Evolutionary conservation across 2,888 invertebrate species (phyloP).

Genomic region (Sycophila texana): DNA sequence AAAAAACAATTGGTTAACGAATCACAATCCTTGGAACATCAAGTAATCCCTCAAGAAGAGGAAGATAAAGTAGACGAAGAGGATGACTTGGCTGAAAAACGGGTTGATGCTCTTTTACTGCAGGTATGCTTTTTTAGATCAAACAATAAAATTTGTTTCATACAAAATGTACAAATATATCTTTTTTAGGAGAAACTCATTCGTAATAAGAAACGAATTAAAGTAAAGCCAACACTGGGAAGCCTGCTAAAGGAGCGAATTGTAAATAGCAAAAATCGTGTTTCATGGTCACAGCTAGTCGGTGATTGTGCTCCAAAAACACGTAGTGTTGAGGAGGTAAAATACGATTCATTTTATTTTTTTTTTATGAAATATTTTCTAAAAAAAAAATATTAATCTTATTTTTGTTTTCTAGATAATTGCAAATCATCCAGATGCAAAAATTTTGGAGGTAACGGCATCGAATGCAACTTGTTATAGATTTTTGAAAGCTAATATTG

Average conservation of each 20-base stretch:
- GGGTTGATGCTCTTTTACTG: conserved; percentile 68
- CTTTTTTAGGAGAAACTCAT: conserved; percentile 66
- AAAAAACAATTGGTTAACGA: background rate
- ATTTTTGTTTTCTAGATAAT: conserved; percentile 60
- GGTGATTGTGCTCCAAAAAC: conserved; percentile 59
- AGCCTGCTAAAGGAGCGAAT: conserved; percentile 61
- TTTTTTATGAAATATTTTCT: background rate
- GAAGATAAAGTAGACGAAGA: background rate
- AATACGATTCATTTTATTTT: background rate
- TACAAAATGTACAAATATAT: background rate
- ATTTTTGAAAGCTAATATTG: conserved; percentile 64
- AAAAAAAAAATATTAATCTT: background rate
- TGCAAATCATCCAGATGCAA: conserved; percentile 61
- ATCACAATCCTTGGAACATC: background rate
- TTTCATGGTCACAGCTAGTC: conserved; percentile 64
- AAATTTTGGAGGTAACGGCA: conserved; percentile 69
- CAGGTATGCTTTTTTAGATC: conserved; percentile 60
- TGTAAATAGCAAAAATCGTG: conserved; percentile 59
- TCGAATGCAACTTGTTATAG: conserved; percentile 70
- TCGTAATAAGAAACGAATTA: conserved; percentile 63
- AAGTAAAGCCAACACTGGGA: conserved; percentile 63
- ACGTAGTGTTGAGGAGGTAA: conserved; percentile 63
- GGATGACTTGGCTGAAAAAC: conserved; percentile 63
- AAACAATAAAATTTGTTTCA: background rate
- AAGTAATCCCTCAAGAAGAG: background rate